Base-by-base conservation (phyloP, 2,888 invertebrate species). In the Nebria brevicollis region DNA sequence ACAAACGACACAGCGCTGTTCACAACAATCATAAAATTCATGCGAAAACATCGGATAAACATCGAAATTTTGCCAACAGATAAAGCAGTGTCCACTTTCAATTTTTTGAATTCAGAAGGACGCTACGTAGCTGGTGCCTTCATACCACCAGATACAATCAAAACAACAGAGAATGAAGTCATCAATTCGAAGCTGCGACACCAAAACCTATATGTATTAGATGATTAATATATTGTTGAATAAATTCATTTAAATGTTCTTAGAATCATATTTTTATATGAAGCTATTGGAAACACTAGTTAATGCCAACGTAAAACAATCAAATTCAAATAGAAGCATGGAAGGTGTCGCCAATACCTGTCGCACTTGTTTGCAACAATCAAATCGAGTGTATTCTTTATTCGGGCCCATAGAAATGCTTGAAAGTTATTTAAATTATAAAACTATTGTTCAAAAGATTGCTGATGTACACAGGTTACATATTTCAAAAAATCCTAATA, bases 71-170 rank as follows among this genome's bases (percentile, higher is more conserved):
- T 97, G 73, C 91, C 95, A 0, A 95, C 96, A 0, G 94, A 96
- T 84, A 93, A 95, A 86, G 98, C 98, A 0, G 95, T 96, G 85
- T 90, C 96, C 1, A 96, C 96, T 0, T 99, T 96, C 89, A 99
- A 98, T 90, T 98, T 97, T 87, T 90, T 98, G 66, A 95, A 94
- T 87, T 92, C 94, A 0, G 98, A 99, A 88, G 93, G 93, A 75
- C 90, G 95, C 82, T 92, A 91, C 85, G 92, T 94, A 65, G 94
- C 92, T 0, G 95, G 91, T 3, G 95, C 93, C 0, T 85, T 95
- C 65, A 92, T 95, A 83, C 95, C 95, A 0, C 95, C 95, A 0
- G 83, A 89, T 64, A 89, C 88, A 54, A 84, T 93, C 2, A 83
- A 88, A 0, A 88, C 91, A 75, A 91, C 90, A 80, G 93, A 93